These are phyloP conservation scores for Asarcornis scutulata DNA, from an alignment of 2,113 vertebrate species.

Conservation along the genomic window DNA sequence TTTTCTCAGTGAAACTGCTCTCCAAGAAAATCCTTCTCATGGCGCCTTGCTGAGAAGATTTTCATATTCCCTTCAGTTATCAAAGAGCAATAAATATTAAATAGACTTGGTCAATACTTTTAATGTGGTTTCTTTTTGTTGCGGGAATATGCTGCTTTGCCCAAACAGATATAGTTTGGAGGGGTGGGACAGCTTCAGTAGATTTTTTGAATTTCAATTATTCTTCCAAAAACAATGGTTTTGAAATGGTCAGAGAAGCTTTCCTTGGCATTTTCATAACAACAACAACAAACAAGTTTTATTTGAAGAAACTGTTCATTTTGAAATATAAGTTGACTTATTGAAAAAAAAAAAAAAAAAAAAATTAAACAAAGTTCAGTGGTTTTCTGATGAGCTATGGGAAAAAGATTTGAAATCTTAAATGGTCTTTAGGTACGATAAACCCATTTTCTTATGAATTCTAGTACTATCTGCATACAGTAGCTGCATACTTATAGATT, in stretches of 20 bases:
- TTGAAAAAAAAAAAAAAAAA: background rate
- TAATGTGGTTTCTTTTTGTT: conserved; percentile 51
- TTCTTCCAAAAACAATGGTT: conserved; percentile 48
- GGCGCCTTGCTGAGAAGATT: background rate
- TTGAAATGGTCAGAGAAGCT: conserved; percentile 55
- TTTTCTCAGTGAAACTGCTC: conserved; percentile 10
- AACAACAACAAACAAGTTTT: background rate
- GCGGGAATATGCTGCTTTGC: conserved; percentile 14
- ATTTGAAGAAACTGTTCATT: conserved; percentile 14
- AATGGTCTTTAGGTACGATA: background rate
- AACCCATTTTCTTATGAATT: background rate
- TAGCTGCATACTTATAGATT: background rate
- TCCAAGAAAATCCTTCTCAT: conserved; percentile 39
- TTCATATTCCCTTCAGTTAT: conserved; percentile 44
- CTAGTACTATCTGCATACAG: background rate
- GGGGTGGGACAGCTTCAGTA: background rate
- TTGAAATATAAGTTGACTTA: conserved; percentile 13
- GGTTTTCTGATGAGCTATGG: background rate
- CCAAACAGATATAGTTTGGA: conserved; percentile 43
- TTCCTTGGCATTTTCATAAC: conserved; percentile 28
- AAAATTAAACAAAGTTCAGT: background rate
- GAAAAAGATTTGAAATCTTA: background rate
- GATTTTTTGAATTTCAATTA: conserved; percentile 36
- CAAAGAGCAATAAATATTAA: conserved; percentile 53
- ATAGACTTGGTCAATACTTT: conserved; percentile 29